Base-by-base conservation (phyloP, 2,888 invertebrate species). In the Agrotis segetum region DNA sequence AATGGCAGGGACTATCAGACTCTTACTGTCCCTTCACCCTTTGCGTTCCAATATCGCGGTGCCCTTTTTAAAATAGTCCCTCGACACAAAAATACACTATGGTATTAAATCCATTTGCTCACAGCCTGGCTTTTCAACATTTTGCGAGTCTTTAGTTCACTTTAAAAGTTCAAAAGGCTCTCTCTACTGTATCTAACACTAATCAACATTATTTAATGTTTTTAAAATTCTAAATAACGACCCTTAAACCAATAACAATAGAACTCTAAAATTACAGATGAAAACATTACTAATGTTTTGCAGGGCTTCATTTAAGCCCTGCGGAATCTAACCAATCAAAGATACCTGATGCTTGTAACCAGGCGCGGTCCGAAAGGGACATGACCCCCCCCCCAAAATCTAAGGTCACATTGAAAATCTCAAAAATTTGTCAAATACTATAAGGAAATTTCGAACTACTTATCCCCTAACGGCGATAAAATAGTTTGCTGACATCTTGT, bases 141-240 rank as follows among this genome's bases (percentile, higher is more conserved):
- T 16, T 3, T n/a, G 34, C 53, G 7, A 14, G 9, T 52, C 53
- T 17, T 44, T 47, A 17, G 14, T 17, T 5, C 19, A 16, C n/a
- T 24, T 67, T 60, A 46, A 24, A 50, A 55, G 46, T n/a, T 11
- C 6, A 44, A 17, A 52, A 52, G 13, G 47, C 34, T 19, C 49
- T 60, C 13, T n/a, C 17, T 50, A 50, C 24, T 58, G 47, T 6
- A 34, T 34, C 29, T 14, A 71, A 14, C 40, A 74, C 62, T 63
- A 49, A 71, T 62, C 44, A 60, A 69, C 55, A 40, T 24, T 13
- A 59, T 21, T 70, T 14, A 0, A 50, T 52, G 47, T 47, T 49
- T n/a, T 50, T 50, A 13, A 56, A 77, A 62, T 1, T 14, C 29
- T 77, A 53, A 59, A 59, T 29, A 50, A 69, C 3, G 34, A 71